phyloP scores from a whole-genome alignment of 2,113 vertebrate species.

The Lamprologus callipterus region DNA sequence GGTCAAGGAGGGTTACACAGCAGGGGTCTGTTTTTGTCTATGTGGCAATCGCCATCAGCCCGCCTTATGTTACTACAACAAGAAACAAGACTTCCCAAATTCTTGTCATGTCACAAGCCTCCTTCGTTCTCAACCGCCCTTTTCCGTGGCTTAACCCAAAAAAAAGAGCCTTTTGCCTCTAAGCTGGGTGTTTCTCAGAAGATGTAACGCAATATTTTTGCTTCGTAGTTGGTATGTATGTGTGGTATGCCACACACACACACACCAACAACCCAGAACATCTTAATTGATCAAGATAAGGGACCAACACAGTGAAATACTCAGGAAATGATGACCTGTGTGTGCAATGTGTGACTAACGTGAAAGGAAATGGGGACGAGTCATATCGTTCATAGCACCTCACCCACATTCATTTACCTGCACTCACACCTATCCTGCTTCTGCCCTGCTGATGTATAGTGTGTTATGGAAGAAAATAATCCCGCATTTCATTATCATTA shows the following conservation, averaged over 20 bases:
- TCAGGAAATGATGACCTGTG: constrained; percentile 18
- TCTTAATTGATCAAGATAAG: constrained; percentile 29
- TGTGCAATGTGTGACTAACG: neutral
- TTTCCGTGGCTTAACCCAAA: constrained; percentile 21
- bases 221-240: neutral
- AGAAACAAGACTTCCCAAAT: constrained; percentile 29
- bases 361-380: neutral
- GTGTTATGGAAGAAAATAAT: neutral
- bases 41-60: neutral
- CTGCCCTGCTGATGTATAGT: neutral
- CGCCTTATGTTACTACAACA: constrained; percentile 6
- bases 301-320: neutral
- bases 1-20: neutral
- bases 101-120: constrained; percentile 27
- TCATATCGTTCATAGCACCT: neutral
- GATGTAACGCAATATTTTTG: constrained; percentile 23
- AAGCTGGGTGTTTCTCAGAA: constrained; percentile 26
- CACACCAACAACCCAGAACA: neutral
- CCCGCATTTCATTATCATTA: neutral
- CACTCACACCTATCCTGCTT: neutral
- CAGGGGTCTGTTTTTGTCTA: neutral
- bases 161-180: neutral
- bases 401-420: neutral
- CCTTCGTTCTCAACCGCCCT: neutral
- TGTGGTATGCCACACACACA: neutral